Evolutionary conservation across 2,113 vertebrate species (phyloP).

Genomic region (Camarhynchus parvulus): DNA sequence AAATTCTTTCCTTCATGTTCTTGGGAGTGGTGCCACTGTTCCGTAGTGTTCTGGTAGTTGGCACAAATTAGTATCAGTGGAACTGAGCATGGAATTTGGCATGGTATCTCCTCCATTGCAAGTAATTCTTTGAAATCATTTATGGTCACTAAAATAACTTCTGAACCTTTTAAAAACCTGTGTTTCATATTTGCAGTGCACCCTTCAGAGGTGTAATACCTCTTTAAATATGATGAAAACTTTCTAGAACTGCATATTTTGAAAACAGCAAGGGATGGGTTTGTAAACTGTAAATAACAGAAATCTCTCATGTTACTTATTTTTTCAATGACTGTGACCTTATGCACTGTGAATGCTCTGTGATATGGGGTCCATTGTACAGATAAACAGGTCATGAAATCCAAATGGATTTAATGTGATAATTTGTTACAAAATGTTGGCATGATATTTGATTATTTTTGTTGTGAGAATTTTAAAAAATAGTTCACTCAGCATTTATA

Average conservation of each 20-base stretch:
- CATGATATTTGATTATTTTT: slow-evolving; percentile 78
- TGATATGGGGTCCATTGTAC: slow-evolving; percentile 89
- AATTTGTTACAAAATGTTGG: slow-evolving; percentile 75
- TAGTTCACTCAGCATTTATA: slow-evolving; percentile 79
- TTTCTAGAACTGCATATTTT: slow-evolving; percentile 60
- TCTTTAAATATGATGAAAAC: slow-evolving; percentile 38
- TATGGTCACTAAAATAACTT: background rate
- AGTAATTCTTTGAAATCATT: background rate
- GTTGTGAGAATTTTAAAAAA: slow-evolving; percentile 75
- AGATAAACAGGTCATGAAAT: slow-evolving; percentile 78
- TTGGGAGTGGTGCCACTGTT: background rate
- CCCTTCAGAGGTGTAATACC: slow-evolving; percentile 10
- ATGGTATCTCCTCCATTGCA: background rate
- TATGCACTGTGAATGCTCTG: slow-evolving; percentile 98
- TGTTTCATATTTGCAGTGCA: slow-evolving; percentile 21
- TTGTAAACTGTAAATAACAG: slow-evolving; percentile 78
- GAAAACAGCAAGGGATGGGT: slow-evolving; percentile 67
- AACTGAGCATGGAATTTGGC: background rate
- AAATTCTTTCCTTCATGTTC: background rate
- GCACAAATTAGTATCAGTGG: background rate
- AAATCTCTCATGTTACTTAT: slow-evolving; percentile 79
- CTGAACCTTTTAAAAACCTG: background rate
- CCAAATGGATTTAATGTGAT: slow-evolving; percentile 69
- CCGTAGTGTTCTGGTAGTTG: background rate
- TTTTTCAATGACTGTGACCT: slow-evolving; percentile 91